Evolutionary conservation across 2,888 invertebrate species (phyloP), one percentile per base, ranked within the genome.

Genomic region (Helicoverpa assulta): DNA sequence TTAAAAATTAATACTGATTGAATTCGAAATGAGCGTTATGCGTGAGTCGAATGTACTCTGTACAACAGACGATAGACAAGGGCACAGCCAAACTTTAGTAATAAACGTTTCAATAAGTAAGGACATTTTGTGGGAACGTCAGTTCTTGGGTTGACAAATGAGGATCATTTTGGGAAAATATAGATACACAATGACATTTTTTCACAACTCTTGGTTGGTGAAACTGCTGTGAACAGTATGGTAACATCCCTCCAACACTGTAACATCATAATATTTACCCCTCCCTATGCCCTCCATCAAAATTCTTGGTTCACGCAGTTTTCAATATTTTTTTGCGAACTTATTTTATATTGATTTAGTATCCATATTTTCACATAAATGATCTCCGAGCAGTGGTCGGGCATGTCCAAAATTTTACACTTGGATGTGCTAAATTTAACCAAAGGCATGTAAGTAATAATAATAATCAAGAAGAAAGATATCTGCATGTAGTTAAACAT

Each of bases 11-110:
- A 77, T 77, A 77, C 74, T 78, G 78, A 70, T 52, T 26, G 47
- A 21, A 64, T 62, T 18, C 0, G 61, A 76, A 63, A 69, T 70
- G 74, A 73, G 78, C 74, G 47, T 52, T 29, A 47, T 16, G 21
- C 50, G 29, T 18, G 18, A 26, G 43, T 52, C 10, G 56, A 67
- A 55, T 67, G 60, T 61, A 57, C 43, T 59, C 8, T 65, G 33
- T 70, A 81, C 64, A 70, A 40, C 58, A 50, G 43, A 81, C 64
- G 67, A 47, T 60, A 43, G 43, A 57, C 53, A 50, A 57, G 50
- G 61, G 43, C 81, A 81, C 81, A 81, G 82, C 73, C 82, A 71
- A 67, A 72, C 18, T 54, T 52, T 51, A 64, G 54, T 21, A 56
- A 19, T 53, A 59, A 51, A 0, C 59, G 52, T 37, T 52, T 47